phyloP scores from a whole-genome alignment of 2,888 invertebrate species.

The Anoncus sp. region DNA sequence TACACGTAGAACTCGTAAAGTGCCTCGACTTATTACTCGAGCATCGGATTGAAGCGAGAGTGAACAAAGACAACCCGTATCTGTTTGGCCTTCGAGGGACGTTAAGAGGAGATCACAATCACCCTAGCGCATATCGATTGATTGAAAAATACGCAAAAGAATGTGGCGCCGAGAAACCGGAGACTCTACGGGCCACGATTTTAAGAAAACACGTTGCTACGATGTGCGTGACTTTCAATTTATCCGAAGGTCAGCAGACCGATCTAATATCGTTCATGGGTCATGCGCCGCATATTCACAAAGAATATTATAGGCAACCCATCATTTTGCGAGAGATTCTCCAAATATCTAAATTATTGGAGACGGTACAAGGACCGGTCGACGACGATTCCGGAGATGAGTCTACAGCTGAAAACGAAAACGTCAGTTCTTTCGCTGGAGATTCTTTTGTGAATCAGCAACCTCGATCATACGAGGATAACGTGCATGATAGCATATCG shows the following conservation, averaged over 20 bases:
- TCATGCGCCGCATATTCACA: slow-evolving; percentile 52
- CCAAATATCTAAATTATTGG: slow-evolving; percentile 62
- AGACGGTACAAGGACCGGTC: slow-evolving; percentile 58
- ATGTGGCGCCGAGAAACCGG: slow-evolving; percentile 60
- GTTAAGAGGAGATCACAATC: slow-evolving; percentile 43
- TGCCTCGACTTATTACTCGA: slow-evolving; percentile 48
- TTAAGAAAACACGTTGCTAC: slow-evolving; percentile 67
- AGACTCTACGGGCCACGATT: slow-evolving; percentile 59
- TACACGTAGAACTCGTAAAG: slow-evolving; percentile 38
- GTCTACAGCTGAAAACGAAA: background rate
- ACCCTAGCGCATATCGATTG: slow-evolving; percentile 57
- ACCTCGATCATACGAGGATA: too few relatives aligned
- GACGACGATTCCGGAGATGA: slow-evolving; percentile 16
- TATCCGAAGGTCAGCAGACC: slow-evolving; percentile 41
- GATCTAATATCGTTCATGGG: slow-evolving; percentile 59
- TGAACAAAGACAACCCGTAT: slow-evolving; percentile 53
- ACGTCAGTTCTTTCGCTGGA: background rate
- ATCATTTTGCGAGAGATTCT: slow-evolving; percentile 62
- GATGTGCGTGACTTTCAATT: slow-evolving; percentile 55
- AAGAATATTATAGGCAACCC: slow-evolving; percentile 55
- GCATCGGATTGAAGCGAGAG: slow-evolving; percentile 26
- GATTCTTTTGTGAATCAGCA: too few relatives aligned
- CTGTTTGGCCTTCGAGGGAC: slow-evolving; percentile 60
- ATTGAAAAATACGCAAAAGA: slow-evolving; percentile 49
- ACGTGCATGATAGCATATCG: too few relatives aligned